Evolutionary conservation across 2,113 vertebrate genomes (phyloP).

Genomic region (Scomber colias): DNA sequence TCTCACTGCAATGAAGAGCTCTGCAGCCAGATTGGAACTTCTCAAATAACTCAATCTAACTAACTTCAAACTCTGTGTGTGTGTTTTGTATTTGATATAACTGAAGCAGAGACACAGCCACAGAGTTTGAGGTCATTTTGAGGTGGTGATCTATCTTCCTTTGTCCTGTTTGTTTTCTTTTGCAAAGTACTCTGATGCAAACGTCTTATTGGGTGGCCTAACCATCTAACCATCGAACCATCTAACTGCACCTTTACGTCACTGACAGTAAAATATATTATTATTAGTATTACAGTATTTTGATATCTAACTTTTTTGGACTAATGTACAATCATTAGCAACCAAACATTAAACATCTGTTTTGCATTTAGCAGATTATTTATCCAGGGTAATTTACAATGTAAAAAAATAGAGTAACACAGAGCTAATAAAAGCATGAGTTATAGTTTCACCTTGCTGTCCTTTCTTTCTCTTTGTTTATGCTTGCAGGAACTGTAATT

Average conservation of each 20-base stretch:
- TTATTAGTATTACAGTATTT: neutral
- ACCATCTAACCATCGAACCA: too few relatives aligned
- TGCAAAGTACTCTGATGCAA: slow-evolving; percentile 1
- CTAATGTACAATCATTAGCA: too few relatives aligned
- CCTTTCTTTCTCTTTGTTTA: slow-evolving; percentile 23
- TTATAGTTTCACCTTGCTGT: neutral
- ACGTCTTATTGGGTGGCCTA: neutral
- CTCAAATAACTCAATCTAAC: slow-evolving; percentile 25
- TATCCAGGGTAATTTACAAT: neutral
- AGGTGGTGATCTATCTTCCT: slow-evolving; percentile 35
- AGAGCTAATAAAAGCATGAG: neutral
- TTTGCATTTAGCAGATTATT: neutral
- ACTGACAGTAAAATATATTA: neutral
- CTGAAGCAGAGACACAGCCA: slow-evolving; percentile 10
- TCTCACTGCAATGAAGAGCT: slow-evolving; percentile 23
- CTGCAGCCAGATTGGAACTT: slow-evolving; percentile 20
- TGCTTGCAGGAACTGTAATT: slow-evolving; percentile 47
- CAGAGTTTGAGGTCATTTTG: neutral
- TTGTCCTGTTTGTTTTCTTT: neutral
- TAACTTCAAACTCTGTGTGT: slow-evolving; percentile 27
- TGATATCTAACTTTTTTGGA: too few relatives aligned
- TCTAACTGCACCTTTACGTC: too few relatives aligned
- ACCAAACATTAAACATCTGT: neutral
- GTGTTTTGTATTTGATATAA: slow-evolving; percentile 21
- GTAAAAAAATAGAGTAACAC: too few relatives aligned